A percentile compares a stretch with the other conserved stretches of the same genome.
These are phyloP conservation scores for Dryococelus australis DNA, from an alignment of 2,888 invertebrate species.

Conservation along the genomic window DNA sequence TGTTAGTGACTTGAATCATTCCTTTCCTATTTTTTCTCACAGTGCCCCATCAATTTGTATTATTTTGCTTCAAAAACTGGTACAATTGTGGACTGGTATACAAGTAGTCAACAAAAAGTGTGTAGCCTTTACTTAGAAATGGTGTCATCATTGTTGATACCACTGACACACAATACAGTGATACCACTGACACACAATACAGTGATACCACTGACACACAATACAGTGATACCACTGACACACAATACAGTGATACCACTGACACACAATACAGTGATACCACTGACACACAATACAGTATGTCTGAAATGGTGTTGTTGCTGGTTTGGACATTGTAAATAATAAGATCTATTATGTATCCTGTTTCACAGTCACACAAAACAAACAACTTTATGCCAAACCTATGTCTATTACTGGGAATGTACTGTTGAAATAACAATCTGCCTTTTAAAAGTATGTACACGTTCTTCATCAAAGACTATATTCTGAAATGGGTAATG, in stretches of 20 bases:
- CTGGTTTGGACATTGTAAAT: background rate
- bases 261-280: background rate
- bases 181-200: background rate
- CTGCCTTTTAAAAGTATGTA: constrained; percentile 5
- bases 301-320: background rate
- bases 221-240: background rate
- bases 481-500: background rate
- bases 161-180: background rate
- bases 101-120: constrained; percentile 5
- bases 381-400: constrained; percentile 7
- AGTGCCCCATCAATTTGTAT: background rate
- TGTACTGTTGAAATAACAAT: background rate
- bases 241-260: background rate
- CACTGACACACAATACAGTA: background rate
- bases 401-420: constrained; percentile 5
- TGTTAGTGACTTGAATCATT: background rate
- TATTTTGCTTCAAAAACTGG: background rate
- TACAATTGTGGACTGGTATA: background rate
- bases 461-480: background rate
- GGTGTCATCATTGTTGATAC: background rate
- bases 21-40: background rate
- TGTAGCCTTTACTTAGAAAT: background rate
- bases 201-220: background rate
- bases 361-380: constrained; percentile 6
- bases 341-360: background rate